phyloP scores from a whole-genome alignment of 1,140 invertebrate species.

The Aphelinus atriplicis region DNA sequence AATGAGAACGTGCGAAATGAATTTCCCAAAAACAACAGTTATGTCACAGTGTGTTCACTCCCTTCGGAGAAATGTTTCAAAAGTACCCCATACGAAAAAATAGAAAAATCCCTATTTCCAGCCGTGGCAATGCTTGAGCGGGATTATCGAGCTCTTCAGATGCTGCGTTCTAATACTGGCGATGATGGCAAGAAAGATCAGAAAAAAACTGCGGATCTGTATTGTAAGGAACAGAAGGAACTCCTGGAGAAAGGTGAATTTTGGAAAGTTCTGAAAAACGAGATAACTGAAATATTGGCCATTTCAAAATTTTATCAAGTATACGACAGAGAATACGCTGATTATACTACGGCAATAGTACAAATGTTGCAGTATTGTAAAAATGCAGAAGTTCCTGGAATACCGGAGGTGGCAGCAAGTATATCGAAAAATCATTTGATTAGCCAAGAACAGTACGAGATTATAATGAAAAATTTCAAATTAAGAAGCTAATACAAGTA shows the following conservation, averaged over 20 bases:
- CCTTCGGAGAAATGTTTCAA: not conserved
- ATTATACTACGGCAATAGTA: slow-evolving; percentile 4
- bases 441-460: slow-evolving; percentile 24
- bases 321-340: slow-evolving; percentile 1
- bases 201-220: not conserved
- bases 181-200: not conserved
- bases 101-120: slow-evolving; percentile 5
- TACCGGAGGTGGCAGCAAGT: not conserved
- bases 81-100: not conserved
- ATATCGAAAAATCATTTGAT: slow-evolving; percentile 9
- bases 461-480: slow-evolving; percentile 14
- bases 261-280: slow-evolving; percentile 19
- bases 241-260: slow-evolving; percentile 23
- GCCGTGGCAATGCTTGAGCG: slow-evolving; percentile 16
- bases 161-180: not conserved
- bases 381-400: not conserved
- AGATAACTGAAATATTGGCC: slow-evolving; percentile 22
- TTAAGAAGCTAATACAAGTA: not conserved
- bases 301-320: slow-evolving; percentile 14
- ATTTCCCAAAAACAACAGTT: not conserved
- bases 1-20: not conserved
- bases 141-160: slow-evolving; percentile 16
- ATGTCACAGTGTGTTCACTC: not conserved
- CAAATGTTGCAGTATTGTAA: slow-evolving; percentile 36
- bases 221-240: not conserved